Evolutionary conservation across 2,113 vertebrate genomes (phyloP).

Genomic region (Climacteris rufus): DNA sequence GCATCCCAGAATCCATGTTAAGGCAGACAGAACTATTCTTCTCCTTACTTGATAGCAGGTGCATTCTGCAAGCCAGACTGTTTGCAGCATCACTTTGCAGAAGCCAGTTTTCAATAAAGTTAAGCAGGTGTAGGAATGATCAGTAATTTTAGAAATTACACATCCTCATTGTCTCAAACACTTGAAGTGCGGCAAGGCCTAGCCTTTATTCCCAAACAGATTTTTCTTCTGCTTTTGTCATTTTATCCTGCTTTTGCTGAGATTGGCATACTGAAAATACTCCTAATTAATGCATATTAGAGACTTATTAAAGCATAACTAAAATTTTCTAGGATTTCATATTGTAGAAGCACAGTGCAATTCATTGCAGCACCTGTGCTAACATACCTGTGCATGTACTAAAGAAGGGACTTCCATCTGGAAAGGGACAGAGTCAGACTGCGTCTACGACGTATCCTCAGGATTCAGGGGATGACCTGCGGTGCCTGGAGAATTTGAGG

Average conservation of each 20-base stretch:
- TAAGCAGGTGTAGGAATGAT: neutral
- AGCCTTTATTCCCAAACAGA: neutral
- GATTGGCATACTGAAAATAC: neutral
- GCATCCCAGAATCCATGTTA: accelerated
- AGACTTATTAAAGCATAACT: neutral
- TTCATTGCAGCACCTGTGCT: neutral
- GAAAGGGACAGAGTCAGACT: neutral
- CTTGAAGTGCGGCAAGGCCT: neutral
- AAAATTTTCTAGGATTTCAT: neutral
- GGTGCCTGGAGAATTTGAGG: neutral
- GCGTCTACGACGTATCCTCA: neutral
- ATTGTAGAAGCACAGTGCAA: neutral
- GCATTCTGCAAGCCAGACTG: neutral
- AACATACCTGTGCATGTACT: neutral
- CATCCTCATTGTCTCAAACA: neutral
- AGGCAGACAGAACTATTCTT: neutral
- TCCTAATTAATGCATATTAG: neutral
- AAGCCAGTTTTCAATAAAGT: neutral
- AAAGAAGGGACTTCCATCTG: neutral
- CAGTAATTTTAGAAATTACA: neutral
- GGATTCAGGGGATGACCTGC: neutral
- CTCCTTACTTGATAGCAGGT: accelerated
- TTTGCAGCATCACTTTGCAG: neutral
- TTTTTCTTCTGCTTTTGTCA: neutral
- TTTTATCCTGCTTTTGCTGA: neutral